Base-by-base conservation (phyloP, 2,113 vertebrate genomes). In the Amblyopsis rosae region DNA sequence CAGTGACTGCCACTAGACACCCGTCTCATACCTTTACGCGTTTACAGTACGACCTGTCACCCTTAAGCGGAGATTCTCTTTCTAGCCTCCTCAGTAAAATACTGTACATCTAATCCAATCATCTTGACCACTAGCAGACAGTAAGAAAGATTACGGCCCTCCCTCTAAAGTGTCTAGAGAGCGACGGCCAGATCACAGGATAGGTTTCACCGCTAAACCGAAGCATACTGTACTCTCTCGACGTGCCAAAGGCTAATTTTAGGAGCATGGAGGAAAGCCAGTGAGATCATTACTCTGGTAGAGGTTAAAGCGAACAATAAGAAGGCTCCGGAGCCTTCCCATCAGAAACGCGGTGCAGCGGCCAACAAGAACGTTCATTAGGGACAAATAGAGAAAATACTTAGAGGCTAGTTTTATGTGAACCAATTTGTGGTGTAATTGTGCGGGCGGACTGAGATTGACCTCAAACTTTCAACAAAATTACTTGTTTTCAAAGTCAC, bases 321-420 rank as follows among this genome's bases (percentile, higher is more conserved):
- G 85, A 90, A 80, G 79, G 70, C 73, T 77, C 77, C 61, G 62
- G 84, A 87, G 82, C 81, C 72, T 85, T 69, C 65, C 75, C 60
- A 86, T 89, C 84, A 81, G 71, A 83, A 81, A 73, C 74, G 51
- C 41, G 1, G 69, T 51, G 46, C 64, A 19, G 67, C 75, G 82
- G 88, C 89, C 87, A 90, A 87, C 71, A 76, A 76, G 82, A 84
- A 85, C 88, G 84, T 87, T 91, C 87, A 88, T 87, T 89, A 87
- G 88, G 82, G 83, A 85, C 77, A 83, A 87, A 89, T 87, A 87
- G 85, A 89, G 82, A 90, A 89, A 89, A 91, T 75, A 89, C 81
- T 90, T 88, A 83, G 79, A 85, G 81, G 83, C 77, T 70, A 84
- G 74, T 81, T 90, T 89, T 85, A 88, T 87, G 83, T 82, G 85